Evolutionary conservation across 2,113 vertebrate species (phyloP).

Genomic region (Dolichotis patagonum): DNA sequence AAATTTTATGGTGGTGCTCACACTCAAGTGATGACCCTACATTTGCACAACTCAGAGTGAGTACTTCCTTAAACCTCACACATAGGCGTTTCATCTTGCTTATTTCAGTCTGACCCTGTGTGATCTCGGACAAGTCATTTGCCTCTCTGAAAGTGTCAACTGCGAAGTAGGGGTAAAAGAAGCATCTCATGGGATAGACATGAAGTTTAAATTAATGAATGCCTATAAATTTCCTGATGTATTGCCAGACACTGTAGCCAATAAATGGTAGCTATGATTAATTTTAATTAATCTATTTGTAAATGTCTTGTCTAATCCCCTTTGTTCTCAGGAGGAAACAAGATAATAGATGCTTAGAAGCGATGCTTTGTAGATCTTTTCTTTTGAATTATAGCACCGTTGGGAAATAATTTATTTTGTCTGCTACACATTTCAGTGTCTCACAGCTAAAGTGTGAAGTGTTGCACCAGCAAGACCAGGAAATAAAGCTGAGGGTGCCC

Average conservation of each 20-base stretch:
- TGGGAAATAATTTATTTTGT: slow-evolving; percentile 27
- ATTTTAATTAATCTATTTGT: not conserved
- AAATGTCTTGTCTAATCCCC: not conserved
- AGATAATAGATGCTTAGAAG: not conserved
- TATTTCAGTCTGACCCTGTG: not conserved
- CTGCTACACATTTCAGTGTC: not conserved
- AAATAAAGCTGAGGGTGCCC: not conserved
- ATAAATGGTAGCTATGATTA: not conserved
- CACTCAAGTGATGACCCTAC: not conserved
- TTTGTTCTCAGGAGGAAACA: not conserved
- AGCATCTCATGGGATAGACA: not conserved
- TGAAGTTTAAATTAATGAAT: not conserved
- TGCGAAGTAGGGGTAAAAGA: not conserved
- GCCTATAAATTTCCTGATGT: not conserved
- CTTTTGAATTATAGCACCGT: not conserved
- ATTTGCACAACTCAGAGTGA: not conserved
- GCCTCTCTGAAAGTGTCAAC: not conserved
- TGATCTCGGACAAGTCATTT: not conserved
- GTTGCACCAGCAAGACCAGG: not conserved
- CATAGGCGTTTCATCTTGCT: not conserved
- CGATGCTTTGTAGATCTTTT: not conserved
- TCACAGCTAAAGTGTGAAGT: not conserved
- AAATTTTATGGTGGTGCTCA: not conserved
- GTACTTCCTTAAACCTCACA: not conserved
- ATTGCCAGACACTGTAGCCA: not conserved